phyloP scores from a whole-genome alignment of 2,888 invertebrate genomes.

The Hemithea aestivaria region DNA sequence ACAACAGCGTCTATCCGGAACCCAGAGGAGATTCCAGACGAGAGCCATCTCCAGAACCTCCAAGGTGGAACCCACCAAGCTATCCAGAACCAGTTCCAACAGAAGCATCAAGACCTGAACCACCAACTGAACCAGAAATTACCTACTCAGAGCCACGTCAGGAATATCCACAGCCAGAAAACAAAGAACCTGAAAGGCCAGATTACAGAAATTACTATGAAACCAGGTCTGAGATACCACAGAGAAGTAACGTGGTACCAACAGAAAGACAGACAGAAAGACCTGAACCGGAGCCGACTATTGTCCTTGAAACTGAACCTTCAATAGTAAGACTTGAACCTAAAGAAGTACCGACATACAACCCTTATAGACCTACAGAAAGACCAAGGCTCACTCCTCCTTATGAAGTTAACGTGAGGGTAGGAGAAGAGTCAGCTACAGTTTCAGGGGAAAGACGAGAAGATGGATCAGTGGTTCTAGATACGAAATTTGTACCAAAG shows the following conservation, averaged over 20 bases:
- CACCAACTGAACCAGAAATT: slow-evolving; percentile 18
- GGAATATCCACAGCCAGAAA: slow-evolving; percentile 23
- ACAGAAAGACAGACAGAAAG: slow-evolving; percentile 13
- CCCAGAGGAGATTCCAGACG: slow-evolving; percentile 4
- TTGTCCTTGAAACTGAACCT: slow-evolving; percentile 20
- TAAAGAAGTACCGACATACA: slow-evolving; percentile 36
- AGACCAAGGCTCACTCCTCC: slow-evolving; percentile 30
- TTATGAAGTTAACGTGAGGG: slow-evolving; percentile 37
- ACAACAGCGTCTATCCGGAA: slow-evolving; percentile 9
- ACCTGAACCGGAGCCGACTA: slow-evolving; percentile 18
- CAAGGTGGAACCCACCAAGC: not conserved
- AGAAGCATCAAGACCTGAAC: slow-evolving; percentile 15
- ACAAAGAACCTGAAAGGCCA: slow-evolving; percentile 19
- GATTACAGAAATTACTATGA: slow-evolving; percentile 21
- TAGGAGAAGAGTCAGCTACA: slow-evolving; percentile 43
- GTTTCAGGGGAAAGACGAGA: slow-evolving; percentile 37
- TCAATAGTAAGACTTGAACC: slow-evolving; percentile 21
- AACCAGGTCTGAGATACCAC: slow-evolving; percentile 22
- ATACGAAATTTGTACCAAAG: slow-evolving; percentile 49
- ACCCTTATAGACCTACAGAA: slow-evolving; percentile 29
- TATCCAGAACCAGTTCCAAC: slow-evolving; percentile 16
- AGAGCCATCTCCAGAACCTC: slow-evolving; percentile 4
- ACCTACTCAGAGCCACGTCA: slow-evolving; percentile 21
- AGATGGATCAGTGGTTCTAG: slow-evolving; percentile 48
- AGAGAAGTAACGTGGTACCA: slow-evolving; percentile 18